Base-by-base conservation (phyloP, 2,113 vertebrate genomes). In the Podarcis muralis region DNA sequence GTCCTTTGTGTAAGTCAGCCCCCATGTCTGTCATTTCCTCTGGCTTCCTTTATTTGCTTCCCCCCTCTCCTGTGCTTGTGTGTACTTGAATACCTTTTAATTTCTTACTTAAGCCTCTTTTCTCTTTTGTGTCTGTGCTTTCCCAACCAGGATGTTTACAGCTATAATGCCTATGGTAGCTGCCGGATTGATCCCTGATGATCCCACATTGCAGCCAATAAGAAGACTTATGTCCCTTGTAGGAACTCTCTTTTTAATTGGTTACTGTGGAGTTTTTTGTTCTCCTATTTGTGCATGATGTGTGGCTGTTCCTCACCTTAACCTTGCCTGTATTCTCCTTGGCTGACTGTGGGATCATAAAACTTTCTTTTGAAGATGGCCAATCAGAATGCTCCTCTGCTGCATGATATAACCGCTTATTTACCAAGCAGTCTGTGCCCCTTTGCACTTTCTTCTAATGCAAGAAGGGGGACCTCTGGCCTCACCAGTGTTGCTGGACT, bases 81-180 rank as follows among this genome's bases (percentile, higher is more conserved):
- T 37, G n/a, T 57, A 23, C 83, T 57, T 27, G 37, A 37, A 57
- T 69, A 48, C 40, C 37, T 91, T 53, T 93, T 84, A 90, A 82
- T 95, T 87, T 91, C 37, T 87, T 93, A 83, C 90, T 94, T 86
- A 77, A 90, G 79, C 91, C 91, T 79, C 92, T 96, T 85, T 93
- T 3, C 86, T 95, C 77, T 92, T 96, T 90, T 96, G 88, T 97
- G 95, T 98, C 96, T 98, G 95, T 97, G 90, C 96, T 95, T 98
- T 93, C 97, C 96, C 97, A 96, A 95, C 96, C 97, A 99, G 99
- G 99, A 98, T 99, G 96, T 99, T 99, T 98, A 99, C 99, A 93
- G 98, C 99, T 96, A 97, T 99, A 94, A 98, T 99, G 98, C 99
- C 99, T 95, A 99, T 99, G 99, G 98, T 99, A 96, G 98, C 98